These are phyloP conservation scores for Matsumyia berberina DNA, from an alignment of 2,888 invertebrate species.

Conservation along the genomic window DNA sequence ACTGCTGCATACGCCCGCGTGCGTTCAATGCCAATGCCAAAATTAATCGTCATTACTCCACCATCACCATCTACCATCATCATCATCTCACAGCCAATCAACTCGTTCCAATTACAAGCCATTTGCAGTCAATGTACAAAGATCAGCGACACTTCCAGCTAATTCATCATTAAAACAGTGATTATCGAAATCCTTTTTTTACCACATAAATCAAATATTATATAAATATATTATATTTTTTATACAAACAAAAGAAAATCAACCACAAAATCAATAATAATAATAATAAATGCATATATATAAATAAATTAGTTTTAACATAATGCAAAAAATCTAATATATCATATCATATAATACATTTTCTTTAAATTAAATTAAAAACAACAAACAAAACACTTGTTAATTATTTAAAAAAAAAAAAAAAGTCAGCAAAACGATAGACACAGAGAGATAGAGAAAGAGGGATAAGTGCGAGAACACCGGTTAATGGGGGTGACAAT, in stretches of 20 bases:
- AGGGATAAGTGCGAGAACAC: background rate
- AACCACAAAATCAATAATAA: conserved; percentile 68
- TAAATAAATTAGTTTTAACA: conserved; percentile 71
- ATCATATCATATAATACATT: conserved; percentile 73
- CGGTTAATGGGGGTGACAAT: conserved; percentile 5
- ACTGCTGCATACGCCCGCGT: conserved; percentile 30
- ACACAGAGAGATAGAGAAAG: conserved; percentile 34
- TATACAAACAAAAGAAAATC: conserved; percentile 59
- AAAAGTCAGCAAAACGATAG: conserved; percentile 61
- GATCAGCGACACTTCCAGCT: conserved; percentile 94
- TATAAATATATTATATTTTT: conserved; percentile 74
- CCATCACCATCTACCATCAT: conserved; percentile 36
- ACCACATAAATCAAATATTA: conserved; percentile 71
- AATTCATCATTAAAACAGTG: conserved; percentile 89
- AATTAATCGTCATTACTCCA: conserved; percentile 54
- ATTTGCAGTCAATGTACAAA: conserved; percentile 87
- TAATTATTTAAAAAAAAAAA: conserved; percentile 60
- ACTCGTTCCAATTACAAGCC: conserved; percentile 85
- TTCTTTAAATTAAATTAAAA: conserved; percentile 68
- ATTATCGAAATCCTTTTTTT: conserved; percentile 77
- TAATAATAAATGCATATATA: conserved; percentile 70
- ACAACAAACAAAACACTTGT: conserved; percentile 49
- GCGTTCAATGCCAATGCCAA: conserved; percentile 26
- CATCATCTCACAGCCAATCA: conserved; percentile 82
- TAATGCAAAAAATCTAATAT: conserved; percentile 66